Conservation (phyloP, 2,888 invertebrate genomes). For the Agelastica alni region DNA sequence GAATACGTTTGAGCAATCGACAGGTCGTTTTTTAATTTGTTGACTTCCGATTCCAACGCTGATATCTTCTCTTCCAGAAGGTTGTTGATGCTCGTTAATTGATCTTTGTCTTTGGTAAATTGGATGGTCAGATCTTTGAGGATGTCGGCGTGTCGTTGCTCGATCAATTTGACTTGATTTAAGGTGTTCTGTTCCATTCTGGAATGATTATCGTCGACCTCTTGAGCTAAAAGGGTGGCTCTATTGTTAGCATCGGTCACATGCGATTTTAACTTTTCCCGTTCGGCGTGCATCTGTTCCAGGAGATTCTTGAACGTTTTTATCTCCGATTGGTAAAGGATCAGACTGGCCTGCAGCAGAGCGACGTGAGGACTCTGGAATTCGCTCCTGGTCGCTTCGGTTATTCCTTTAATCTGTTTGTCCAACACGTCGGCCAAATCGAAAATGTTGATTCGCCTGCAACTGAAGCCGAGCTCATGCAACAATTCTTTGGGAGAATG, state of each 20-base stretch:
- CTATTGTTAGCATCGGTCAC: conserved; percentile 82
- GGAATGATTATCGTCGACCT: conserved; percentile 88
- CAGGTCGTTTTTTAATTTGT: conserved; percentile 67
- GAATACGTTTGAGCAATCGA: conserved; percentile 66
- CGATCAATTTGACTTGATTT: conserved; percentile 71
- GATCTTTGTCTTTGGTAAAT: conserved; percentile 75
- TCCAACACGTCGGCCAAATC: conserved; percentile 72
- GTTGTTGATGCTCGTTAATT: conserved; percentile 63
- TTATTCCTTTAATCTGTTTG: conserved; percentile 61
- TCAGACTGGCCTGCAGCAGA: conserved; percentile 66
- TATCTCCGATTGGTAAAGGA: conserved; percentile 71
- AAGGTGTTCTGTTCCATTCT: conserved; percentile 78
- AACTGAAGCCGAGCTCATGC: conserved; percentile 68
- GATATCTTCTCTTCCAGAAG: conserved; percentile 69
- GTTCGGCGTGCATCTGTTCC: conserved; percentile 74
- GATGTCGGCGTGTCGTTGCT: conserved; percentile 77
- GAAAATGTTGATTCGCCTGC: conserved; percentile 62
- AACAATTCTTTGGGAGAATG: conserved; percentile 67
- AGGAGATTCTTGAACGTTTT: conserved; percentile 62
- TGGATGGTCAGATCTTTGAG: conserved; percentile 72
- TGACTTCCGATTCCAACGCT: conserved; percentile 70
- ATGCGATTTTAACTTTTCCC: conserved; percentile 79
- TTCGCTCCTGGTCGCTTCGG: conserved; percentile 43
- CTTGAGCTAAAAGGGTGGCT: conserved; percentile 80
- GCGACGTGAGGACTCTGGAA: conserved; percentile 57